Percentiles rank a stretch among this genome's conserved stretches.
These are phyloP conservation scores for Hirtodrosophila cameraria DNA, from an alignment of 2,888 invertebrate genomes.

Conservation along the genomic window DNA sequence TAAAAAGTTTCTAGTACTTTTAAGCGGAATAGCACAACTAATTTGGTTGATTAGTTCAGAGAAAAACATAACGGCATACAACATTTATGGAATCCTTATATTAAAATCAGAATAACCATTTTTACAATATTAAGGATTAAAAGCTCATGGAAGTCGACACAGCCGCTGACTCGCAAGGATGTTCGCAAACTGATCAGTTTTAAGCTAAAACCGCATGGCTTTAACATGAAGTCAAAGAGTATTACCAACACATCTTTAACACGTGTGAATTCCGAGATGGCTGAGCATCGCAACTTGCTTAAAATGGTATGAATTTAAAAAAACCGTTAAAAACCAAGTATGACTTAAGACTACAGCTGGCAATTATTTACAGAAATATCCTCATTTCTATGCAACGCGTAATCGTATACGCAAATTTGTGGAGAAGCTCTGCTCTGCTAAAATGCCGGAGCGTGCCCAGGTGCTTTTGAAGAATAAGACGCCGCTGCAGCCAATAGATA, in stretches of 20 bases:
- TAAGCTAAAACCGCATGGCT: conserved; percentile 59
- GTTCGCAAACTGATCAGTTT: conserved; percentile 60
- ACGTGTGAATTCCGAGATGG: conserved; percentile 51
- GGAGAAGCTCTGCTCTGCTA: conserved; percentile 74
- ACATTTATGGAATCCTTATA: too few species aligned
- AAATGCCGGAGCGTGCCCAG: conserved; percentile 67
- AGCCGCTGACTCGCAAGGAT: conserved; percentile 63
- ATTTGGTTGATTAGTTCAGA: too few species aligned
- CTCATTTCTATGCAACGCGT: conserved; percentile 77
- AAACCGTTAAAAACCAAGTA: neutral
- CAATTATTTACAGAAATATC: conserved; percentile 58
- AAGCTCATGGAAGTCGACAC: conserved; percentile 25
- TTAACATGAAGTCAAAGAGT: conserved; percentile 54
- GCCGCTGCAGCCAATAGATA: conserved; percentile 56
- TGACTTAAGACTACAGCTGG: too few species aligned
- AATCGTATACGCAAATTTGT: conserved; percentile 79
- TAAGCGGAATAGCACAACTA: too few species aligned
- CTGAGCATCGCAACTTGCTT: conserved; percentile 61
- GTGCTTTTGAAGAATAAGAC: conserved; percentile 61
- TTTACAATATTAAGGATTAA: too few species aligned
- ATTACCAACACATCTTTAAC: conserved; percentile 58
- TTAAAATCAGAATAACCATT: too few species aligned
- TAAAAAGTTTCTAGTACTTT: too few species aligned
- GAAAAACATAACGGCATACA: too few species aligned
- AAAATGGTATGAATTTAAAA: conserved; percentile 57